A percentile compares a stretch with the other conserved stretches of the same genome.
Evolutionary conservation across 1,140 invertebrate species (phyloP).

Genomic region (Bathynomus jamesi): DNA sequence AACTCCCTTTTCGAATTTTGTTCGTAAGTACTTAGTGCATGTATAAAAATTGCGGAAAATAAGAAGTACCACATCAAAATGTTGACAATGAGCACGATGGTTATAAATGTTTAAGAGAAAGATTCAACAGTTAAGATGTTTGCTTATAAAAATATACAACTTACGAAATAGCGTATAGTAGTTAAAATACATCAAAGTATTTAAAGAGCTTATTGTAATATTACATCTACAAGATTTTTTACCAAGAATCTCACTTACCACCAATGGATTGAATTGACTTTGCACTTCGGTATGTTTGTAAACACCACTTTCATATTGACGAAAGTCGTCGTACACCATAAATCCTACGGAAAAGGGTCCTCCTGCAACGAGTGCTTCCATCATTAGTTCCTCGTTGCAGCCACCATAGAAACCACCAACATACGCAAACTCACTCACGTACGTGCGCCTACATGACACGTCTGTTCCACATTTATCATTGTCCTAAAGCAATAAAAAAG

Average conservation of each 20-base stretch:
- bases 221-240: too few species aligned
- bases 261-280: slow-evolving; percentile 44
- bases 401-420: slow-evolving; percentile 44
- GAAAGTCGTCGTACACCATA: slow-evolving; percentile 47
- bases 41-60: too few species aligned
- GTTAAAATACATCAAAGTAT: too few species aligned
- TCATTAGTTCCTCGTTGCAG: slow-evolving; percentile 51
- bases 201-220: too few species aligned
- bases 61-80: too few species aligned
- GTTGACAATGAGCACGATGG: too few species aligned
- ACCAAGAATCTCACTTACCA: slow-evolving; percentile 41
- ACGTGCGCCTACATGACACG: slow-evolving; percentile 25
- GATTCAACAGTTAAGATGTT: too few species aligned
- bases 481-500: neutral
- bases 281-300: slow-evolving; percentile 39
- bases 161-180: too few species aligned
- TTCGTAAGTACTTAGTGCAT: too few species aligned
- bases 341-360: slow-evolving; percentile 50
- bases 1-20: too few species aligned
- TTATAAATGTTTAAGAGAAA: too few species aligned
- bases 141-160: too few species aligned
- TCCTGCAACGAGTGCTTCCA: slow-evolving; percentile 45
- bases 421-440: slow-evolving; percentile 47
- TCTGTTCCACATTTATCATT: slow-evolving; percentile 1
- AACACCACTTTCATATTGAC: slow-evolving; percentile 44